phyloP scores from a whole-genome alignment of 2,113 vertebrate species.

The Origma solitaria region DNA sequence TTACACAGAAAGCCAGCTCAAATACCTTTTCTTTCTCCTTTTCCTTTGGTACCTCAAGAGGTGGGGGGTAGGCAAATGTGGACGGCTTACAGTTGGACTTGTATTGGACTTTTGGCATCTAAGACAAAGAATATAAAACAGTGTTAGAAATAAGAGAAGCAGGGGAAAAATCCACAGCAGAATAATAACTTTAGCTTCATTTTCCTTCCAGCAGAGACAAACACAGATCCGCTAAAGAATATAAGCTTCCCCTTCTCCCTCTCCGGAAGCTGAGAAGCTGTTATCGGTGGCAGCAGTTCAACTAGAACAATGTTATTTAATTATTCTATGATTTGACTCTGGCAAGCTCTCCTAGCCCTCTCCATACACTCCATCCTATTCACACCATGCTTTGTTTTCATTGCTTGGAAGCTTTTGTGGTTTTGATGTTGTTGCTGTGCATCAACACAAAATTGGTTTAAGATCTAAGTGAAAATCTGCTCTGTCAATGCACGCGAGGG shows the following conservation, averaged over 20 bases:
- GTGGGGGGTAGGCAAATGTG: conserved; percentile 96
- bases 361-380: neutral
- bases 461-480: neutral
- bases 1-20: neutral
- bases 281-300: conserved; percentile 53
- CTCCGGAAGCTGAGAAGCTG: conserved; percentile 43
- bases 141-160: neutral
- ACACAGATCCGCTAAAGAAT: conserved; percentile 27
- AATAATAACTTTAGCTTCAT: conserved; percentile 41
- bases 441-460: conserved; percentile 24
- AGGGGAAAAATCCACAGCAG: neutral
- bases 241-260: conserved; percentile 28
- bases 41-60: conserved; percentile 97
- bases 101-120: conserved; percentile 99
- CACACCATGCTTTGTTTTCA: conserved; percentile 30
- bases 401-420: neutral
- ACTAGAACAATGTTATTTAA: conserved; percentile 59
- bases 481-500: neutral
- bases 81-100: conserved; percentile 98
- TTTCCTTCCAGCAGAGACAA: conserved; percentile 41
- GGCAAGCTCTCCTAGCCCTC: conserved; percentile 11
- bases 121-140: conserved; percentile 25
- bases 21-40: conserved; percentile 99
- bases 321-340: conserved; percentile 51
- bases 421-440: neutral